These are phyloP conservation scores for Chunga burmeisteri DNA, from an alignment of 2,113 vertebrate species.

Conservation along the genomic window DNA sequence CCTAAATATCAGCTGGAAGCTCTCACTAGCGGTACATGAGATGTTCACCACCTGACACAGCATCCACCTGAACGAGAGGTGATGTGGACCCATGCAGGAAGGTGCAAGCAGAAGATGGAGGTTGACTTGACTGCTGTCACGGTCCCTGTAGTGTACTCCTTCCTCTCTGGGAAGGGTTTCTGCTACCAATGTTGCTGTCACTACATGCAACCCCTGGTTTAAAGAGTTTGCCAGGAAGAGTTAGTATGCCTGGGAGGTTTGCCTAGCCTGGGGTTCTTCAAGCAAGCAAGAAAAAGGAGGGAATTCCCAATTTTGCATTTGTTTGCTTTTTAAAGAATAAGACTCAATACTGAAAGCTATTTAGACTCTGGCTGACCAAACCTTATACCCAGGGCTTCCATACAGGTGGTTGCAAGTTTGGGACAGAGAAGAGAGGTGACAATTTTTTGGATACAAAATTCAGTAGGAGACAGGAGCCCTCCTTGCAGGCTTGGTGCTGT, in stretches of 20 bases:
- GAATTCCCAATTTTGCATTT: neutral
- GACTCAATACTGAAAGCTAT: neutral
- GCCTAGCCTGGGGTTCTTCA: neutral
- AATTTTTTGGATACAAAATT: neutral
- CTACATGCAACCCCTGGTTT: neutral
- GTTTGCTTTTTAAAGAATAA: neutral
- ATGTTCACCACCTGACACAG: neutral
- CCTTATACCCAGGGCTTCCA: neutral
- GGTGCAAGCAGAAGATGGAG: neutral
- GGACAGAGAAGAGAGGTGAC: neutral
- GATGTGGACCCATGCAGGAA: neutral
- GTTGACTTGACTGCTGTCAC: neutral
- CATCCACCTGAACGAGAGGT: neutral
- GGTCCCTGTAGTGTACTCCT: fast-evolving
- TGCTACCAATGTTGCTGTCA: neutral
- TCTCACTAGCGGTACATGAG: neutral
- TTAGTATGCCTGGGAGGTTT: neutral
- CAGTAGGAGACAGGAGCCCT: neutral
- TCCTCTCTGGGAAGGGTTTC: neutral
- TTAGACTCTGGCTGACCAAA: neutral
- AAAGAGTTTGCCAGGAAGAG: neutral
- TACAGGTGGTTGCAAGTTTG: neutral
- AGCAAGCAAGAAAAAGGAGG: neutral
- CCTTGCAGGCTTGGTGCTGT: neutral
- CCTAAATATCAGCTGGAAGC: neutral